Evolutionary conservation across 2,888 invertebrate species (phyloP).

Genomic region (Pediacus dermestoides): DNA sequence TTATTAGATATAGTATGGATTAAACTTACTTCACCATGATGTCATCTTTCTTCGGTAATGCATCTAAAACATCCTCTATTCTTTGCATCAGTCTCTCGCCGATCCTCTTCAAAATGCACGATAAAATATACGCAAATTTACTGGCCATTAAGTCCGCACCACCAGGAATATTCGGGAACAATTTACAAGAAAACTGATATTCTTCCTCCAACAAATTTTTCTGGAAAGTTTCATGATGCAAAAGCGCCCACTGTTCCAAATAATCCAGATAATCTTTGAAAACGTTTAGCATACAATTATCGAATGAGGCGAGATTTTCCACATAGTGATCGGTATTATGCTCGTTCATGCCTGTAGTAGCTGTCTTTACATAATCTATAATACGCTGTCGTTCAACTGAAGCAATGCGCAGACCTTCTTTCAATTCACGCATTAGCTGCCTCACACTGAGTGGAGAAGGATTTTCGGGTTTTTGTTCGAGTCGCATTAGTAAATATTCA

Average conservation of each 20-base stretch:
- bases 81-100: slow-evolving; percentile 50
- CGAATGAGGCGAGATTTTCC: slow-evolving; percentile 67
- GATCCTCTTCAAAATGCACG: slow-evolving; percentile 51
- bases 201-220: slow-evolving; percentile 81
- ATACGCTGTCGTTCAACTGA: slow-evolving; percentile 77
- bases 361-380: slow-evolving; percentile 61
- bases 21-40: slow-evolving; percentile 38
- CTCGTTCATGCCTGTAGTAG: slow-evolving; percentile 52
- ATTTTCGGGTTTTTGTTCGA: slow-evolving; percentile 77
- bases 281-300: slow-evolving; percentile 60
- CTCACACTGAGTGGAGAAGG: slow-evolving; percentile 84
- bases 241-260: slow-evolving; percentile 75
- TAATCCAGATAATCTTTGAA: slow-evolving; percentile 80
- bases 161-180: slow-evolving; percentile 72
- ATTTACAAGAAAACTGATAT: slow-evolving; percentile 79
- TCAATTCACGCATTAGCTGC: slow-evolving; percentile 74
- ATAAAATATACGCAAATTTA: slow-evolving; percentile 65
- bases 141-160: slow-evolving; percentile 71
- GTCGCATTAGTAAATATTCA: slow-evolving; percentile 80
- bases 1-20: too few species aligned
- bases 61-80: slow-evolving; percentile 45
- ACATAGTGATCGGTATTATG: slow-evolving; percentile 54
- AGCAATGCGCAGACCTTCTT: slow-evolving; percentile 83
- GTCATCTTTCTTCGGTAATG: slow-evolving; percentile 39
- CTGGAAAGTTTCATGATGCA: slow-evolving; percentile 61